phyloP scores from a whole-genome alignment of 2,888 invertebrate species.

The Zootermopsis nevadensis region DNA sequence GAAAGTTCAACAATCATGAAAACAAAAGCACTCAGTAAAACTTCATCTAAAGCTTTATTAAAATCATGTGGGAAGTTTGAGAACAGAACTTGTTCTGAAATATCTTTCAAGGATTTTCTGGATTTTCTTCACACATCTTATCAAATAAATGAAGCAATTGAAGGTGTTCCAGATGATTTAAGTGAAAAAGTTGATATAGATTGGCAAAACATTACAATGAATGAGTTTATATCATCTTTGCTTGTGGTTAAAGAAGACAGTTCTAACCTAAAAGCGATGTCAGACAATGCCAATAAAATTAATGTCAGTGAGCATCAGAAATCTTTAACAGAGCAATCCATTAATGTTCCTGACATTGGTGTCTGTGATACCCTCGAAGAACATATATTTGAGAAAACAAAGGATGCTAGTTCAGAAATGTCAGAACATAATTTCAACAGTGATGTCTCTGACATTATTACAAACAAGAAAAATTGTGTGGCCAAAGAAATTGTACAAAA shows the following conservation, averaged over 20 bases:
- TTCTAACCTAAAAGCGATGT: background rate
- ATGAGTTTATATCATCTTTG: constrained; percentile 52
- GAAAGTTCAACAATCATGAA: constrained; percentile 2
- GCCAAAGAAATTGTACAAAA: background rate
- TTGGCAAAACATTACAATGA: constrained; percentile 55
- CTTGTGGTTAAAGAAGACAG: constrained; percentile 27
- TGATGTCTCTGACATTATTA: background rate
- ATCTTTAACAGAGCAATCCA: background rate
- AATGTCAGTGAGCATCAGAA: background rate
- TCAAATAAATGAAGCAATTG: constrained; percentile 65
- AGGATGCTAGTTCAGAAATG: background rate
- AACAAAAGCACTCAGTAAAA: background rate
- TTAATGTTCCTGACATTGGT: background rate
- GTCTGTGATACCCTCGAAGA: background rate
- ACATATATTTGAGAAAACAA: background rate
- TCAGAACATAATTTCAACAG: background rate
- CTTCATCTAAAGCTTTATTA: constrained; percentile 10
- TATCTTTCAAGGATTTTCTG: constrained; percentile 77
- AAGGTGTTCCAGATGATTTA: constrained; percentile 50
- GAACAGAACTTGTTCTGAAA: constrained; percentile 65
- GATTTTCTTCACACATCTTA: constrained; percentile 80
- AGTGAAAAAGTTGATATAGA: constrained; percentile 55
- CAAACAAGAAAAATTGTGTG: too few relatives aligned
- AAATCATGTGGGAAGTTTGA: constrained; percentile 24
- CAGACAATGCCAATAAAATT: background rate